Conservation (phyloP, 2,888 invertebrate species). For the Agriopis leucophaearia region DNA sequence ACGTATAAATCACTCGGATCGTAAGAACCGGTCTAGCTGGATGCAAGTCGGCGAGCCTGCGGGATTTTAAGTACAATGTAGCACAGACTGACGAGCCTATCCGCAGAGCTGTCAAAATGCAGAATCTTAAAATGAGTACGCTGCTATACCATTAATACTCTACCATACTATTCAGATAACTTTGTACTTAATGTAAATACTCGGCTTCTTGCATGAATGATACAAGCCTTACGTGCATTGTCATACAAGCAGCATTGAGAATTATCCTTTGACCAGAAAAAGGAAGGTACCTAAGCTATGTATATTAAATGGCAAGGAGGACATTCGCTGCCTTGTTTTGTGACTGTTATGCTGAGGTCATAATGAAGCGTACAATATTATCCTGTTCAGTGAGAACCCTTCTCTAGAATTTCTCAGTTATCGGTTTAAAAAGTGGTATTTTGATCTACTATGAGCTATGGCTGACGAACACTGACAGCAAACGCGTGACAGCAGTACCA, state of each 20-base stretch:
- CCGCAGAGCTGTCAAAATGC: background rate
- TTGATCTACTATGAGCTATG: background rate
- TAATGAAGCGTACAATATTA: background rate
- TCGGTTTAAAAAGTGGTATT: background rate
- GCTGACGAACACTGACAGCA: background rate
- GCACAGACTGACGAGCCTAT: background rate
- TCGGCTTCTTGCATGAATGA: too few species aligned
- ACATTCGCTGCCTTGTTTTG: constrained; percentile 11
- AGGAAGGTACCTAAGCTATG: background rate
- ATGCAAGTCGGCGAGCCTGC: constrained; percentile 21
- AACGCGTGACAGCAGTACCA: too few species aligned
- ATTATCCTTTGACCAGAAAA: background rate
- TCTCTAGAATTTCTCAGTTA: background rate
- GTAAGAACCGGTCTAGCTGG: constrained; percentile 43
- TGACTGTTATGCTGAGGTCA: background rate
- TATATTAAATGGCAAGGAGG: background rate
- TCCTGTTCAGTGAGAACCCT: background rate
- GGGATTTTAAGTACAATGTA: constrained; percentile 17
- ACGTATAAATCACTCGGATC: constrained; percentile 40
- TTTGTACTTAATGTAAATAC: background rate
- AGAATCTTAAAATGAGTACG: background rate
- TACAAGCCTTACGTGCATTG: too few species aligned
- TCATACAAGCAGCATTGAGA: background rate
- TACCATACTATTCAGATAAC: too few species aligned
- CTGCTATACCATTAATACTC: background rate